Percentiles rank a stretch among this genome's conserved stretches.
phyloP scores from a whole-genome alignment of 2,888 invertebrate species.

The Agelastica alni region DNA sequence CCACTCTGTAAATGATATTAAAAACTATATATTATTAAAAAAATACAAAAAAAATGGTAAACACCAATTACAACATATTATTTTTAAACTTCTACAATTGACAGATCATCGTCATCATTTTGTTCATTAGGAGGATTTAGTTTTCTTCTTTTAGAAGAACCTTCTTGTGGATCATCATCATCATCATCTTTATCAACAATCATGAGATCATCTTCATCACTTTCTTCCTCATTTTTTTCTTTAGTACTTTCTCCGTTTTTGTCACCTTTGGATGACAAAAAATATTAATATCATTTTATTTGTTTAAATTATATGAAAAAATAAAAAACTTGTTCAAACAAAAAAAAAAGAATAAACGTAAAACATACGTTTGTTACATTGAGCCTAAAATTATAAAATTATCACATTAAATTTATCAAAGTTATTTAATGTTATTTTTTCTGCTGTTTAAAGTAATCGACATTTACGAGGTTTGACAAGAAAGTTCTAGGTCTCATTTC shows the following conservation, averaged over 20 bases:
- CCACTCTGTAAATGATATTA: too few species aligned
- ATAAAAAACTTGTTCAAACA: too few species aligned
- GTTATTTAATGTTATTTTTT: too few species aligned
- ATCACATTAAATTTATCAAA: too few species aligned
- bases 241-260: constrained; percentile 37
- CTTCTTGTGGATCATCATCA: constrained; percentile 52
- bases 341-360: too few species aligned
- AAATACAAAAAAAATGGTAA: neutral
- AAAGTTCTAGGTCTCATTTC: too few species aligned
- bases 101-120: constrained; percentile 35
- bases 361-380: too few species aligned
- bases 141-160: constrained; percentile 52
- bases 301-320: too few species aligned
- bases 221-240: constrained; percentile 38
- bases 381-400: too few species aligned
- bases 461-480: too few species aligned
- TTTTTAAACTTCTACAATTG: constrained; percentile 28
- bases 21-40: neutral
- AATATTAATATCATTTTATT: too few species aligned
- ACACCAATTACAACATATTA: neutral
- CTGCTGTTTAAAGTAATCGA: too few species aligned
- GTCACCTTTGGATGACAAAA: constrained; percentile 30
- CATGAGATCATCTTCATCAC: constrained; percentile 49
- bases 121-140: constrained; percentile 39
- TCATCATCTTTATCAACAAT: constrained; percentile 38